phyloP scores from a whole-genome alignment of 2,888 invertebrate species.

The Callinectes sapidus region DNA sequence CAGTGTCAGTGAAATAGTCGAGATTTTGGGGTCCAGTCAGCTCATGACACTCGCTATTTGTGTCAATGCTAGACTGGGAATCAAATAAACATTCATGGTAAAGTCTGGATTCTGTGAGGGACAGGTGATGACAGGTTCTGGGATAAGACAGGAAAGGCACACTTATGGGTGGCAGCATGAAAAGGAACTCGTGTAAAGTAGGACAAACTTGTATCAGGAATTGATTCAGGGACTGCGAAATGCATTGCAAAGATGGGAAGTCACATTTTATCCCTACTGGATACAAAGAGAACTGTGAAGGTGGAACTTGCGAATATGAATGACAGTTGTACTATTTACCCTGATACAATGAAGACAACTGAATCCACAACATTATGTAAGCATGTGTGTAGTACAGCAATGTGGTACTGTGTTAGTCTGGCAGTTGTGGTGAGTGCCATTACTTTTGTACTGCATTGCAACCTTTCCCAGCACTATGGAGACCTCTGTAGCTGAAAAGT shows the following conservation, averaged over 20 bases:
- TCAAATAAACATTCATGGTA: not conserved
- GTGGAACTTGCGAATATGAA: not conserved
- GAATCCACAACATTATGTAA: not conserved
- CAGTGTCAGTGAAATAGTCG: not conserved
- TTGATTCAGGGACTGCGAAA: not conserved
- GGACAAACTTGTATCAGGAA: not conserved
- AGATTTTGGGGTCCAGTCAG: not conserved
- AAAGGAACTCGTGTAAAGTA: not conserved
- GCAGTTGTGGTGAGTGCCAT: not conserved
- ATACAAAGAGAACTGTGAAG: not conserved
- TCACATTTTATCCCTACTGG: not conserved
- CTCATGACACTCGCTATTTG: not conserved
- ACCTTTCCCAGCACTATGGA: not conserved
- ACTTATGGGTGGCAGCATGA: not conserved
- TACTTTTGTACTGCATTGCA: not conserved
- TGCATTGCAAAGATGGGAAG: not conserved
- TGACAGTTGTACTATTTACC: not conserved
- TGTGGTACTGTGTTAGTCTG: not conserved
- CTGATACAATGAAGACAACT: not conserved
- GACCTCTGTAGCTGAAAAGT: not conserved
- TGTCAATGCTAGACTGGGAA: not conserved
- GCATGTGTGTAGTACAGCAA: not conserved
- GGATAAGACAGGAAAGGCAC: not conserved
- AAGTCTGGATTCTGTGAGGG: not conserved
- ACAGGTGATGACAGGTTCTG: not conserved